Percentiles rank a stretch among this genome's conserved stretches.
Conservation (phyloP, 2,113 vertebrate species). For the Malurus cyaneus region DNA sequence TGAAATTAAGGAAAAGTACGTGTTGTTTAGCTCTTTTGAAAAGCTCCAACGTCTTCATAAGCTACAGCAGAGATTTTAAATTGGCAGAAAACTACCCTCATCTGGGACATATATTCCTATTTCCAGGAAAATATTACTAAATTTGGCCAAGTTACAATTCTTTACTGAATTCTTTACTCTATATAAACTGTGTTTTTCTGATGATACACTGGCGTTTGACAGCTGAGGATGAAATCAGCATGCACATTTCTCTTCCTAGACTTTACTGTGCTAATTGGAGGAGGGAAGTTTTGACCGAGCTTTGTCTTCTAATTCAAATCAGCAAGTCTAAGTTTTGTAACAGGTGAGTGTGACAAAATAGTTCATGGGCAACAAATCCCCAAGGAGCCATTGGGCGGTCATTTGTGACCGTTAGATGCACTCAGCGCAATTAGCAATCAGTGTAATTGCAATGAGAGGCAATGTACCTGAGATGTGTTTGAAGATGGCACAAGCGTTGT, state of each 20-base stretch:
- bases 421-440: not conserved
- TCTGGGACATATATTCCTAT: not conserved
- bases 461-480: too few species aligned
- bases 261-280: not conserved
- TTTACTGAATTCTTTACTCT: not conserved
- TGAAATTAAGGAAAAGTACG: not conserved
- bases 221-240: not conserved
- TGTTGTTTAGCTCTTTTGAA: not conserved
- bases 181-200: not conserved
- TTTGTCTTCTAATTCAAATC: not conserved
- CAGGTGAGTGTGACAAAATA: not conserved
- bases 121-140: constrained; percentile 1
- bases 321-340: not conserved
- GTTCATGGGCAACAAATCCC: not conserved
- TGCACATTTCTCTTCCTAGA: not conserved
- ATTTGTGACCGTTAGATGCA: not conserved
- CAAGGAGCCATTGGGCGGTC: not conserved
- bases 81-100: not conserved
- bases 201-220: not conserved
- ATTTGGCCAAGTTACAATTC: not conserved
- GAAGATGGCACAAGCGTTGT: not conserved
- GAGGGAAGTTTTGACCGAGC: not conserved
- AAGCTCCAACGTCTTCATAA: not conserved
- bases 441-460: not conserved
- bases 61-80: not conserved